Evolutionary conservation across 2,888 invertebrate genomes (phyloP), one percentile per base, ranked within the genome.

Genomic region (Argyresthia goedartella): DNA sequence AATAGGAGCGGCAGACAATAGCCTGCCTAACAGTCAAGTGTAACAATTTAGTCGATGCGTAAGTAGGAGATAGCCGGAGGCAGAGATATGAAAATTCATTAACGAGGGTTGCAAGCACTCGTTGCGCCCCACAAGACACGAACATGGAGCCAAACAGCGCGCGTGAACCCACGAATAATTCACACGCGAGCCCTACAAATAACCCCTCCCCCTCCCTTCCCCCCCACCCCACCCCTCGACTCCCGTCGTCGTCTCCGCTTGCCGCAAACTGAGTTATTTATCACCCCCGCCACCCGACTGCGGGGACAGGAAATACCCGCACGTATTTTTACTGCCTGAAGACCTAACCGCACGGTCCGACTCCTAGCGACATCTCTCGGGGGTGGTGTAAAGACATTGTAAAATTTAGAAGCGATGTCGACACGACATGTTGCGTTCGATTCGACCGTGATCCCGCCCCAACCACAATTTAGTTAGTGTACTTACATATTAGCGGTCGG

Each of bases 141-240:
- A 52, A 54, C 49, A 52, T 34, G 48, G 50, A 55, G 71, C 75
- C 79, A 79, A 80, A 81, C 77, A 78, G 73, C 72, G 81, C 80
- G 82, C 85, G 84, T 81, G 81, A 85, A 82, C 81, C 81, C 78
- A 82, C 81, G 81, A 84, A 82, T 86, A 85, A 86, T 84, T 86
- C 85, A 84, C 85, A 86, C 82, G 85, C 82, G 80, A 84, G 81
- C 81, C 81, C 81, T 82, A 84, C 82, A 81, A 82, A 84, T 82
- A 84, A 81, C 78, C 74, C 69, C 66, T 66, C 58, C 63, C 53
- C 56, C 63, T 65, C 63, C 65, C 67, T 56, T 62, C 57, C 58
- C 50, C 55, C 54, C 57, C 57, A 58, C 52, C 57, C 54, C 57
- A 58, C 56, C 56, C 25, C 25, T 25, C 6, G 25, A 25, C 25